These are phyloP conservation scores for Anoplopoma fimbria DNA, from an alignment of 2,113 vertebrate species.

Conservation along the genomic window DNA sequence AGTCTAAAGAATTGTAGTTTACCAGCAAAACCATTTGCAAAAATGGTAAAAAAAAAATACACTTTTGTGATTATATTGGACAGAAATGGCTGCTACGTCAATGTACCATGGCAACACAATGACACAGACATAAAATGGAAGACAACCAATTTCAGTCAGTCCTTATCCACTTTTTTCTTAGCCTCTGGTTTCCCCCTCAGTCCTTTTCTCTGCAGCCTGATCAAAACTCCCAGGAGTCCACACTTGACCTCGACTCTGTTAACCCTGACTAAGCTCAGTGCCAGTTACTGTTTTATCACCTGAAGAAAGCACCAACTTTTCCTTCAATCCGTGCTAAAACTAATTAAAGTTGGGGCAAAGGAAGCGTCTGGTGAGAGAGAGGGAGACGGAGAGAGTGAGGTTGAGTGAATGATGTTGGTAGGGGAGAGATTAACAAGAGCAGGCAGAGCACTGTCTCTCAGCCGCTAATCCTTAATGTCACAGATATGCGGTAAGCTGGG, in stretches of 20 bases:
- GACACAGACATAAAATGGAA: conserved; percentile 15
- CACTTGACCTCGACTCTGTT: conserved; percentile 72
- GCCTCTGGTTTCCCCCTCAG: conserved; percentile 24
- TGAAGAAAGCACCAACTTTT: conserved; percentile 72
- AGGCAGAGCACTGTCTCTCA: conserved; percentile 72
- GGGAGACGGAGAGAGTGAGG: conserved; percentile 52
- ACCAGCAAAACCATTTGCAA: neutral
- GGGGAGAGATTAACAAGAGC: conserved; percentile 72
- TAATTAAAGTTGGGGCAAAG: conserved; percentile 80
- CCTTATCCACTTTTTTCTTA: neutral
- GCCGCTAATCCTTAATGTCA: conserved; percentile 79
- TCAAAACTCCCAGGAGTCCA: conserved; percentile 55
- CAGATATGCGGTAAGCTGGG: conserved; percentile 71
- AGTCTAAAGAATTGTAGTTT: neutral
- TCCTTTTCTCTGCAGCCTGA: conserved; percentile 46
- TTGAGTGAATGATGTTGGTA: conserved; percentile 68
- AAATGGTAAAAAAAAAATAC: neutral
- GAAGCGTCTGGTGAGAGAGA: conserved; percentile 55
- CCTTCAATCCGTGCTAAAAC: conserved; percentile 71
- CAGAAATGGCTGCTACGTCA: neutral
- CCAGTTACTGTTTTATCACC: conserved; percentile 78
- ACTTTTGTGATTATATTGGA: neutral
- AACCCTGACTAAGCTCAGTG: conserved; percentile 74
- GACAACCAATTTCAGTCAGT: conserved; percentile 3
- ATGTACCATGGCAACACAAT: neutral